Percentiles rank a stretch among this genome's conserved stretches.
phyloP scores from a whole-genome alignment of 2,797 vertebrate species.

The Kryptolebias ocellatus region DNA sequence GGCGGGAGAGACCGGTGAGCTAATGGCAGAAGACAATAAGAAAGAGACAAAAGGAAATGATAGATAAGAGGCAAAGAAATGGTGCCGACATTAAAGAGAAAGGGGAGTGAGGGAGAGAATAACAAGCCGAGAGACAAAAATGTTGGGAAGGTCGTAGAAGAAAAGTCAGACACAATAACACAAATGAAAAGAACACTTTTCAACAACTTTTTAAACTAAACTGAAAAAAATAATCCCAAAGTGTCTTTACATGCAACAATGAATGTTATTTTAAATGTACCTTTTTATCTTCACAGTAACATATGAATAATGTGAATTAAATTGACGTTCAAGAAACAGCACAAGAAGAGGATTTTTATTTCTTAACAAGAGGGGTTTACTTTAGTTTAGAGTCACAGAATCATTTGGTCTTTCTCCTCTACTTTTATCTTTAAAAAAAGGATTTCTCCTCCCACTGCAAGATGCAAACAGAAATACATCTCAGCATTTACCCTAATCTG shows the following conservation, averaged over 20 bases:
- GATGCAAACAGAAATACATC: no score
- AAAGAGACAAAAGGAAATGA: constrained; percentile 60
- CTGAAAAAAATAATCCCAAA: not conserved
- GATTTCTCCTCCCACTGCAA: no score
- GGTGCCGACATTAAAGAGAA: constrained; percentile 36
- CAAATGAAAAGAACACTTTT: constrained; percentile 5
- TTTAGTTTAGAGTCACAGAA: no score
- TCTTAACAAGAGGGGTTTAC: no score
- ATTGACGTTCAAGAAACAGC: no score
- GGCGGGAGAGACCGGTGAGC: constrained; percentile 46
- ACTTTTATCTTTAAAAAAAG: no score
- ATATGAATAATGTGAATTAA: no score
- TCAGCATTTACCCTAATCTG: no score
- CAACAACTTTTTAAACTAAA: constrained; percentile 9
- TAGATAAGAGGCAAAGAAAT: constrained; percentile 54
- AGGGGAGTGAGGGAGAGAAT: constrained; percentile 44
- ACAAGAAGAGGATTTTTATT: no score
- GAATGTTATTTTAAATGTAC: no score
- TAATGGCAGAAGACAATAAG: constrained; percentile 62
- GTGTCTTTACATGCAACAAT: not conserved
- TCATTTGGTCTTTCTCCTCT: no score
- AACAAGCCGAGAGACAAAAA: constrained; percentile 36
- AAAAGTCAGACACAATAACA: constrained; percentile 28
- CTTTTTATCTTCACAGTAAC: not conserved
- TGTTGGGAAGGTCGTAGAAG: constrained; percentile 36